A percentile compares a stretch with the other conserved stretches of the same genome.
phyloP scores from a whole-genome alignment of 1,140 invertebrate genomes.

The Cydia amplana region DNA sequence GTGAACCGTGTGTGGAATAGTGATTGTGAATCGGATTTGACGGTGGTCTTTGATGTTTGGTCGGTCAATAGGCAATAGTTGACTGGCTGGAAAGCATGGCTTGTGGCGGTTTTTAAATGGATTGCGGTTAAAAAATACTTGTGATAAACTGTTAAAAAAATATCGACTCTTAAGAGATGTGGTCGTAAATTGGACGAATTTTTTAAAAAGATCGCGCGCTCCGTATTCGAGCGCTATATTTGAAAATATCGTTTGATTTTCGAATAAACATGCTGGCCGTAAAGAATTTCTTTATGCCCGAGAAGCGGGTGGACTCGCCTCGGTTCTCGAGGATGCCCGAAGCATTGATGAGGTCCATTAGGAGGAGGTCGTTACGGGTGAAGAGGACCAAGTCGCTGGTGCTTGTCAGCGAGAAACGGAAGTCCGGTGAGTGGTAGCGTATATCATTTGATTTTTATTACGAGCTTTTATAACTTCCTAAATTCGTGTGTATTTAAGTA shows the following conservation, averaged over 20 bases:
- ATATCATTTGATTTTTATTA: slow-evolving; percentile 44
- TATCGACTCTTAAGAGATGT: not conserved
- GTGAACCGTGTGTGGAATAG: slow-evolving; percentile 9
- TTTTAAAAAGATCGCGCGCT: not conserved
- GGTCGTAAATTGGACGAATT: not conserved
- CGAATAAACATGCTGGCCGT: slow-evolving; percentile 80
- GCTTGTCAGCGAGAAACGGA: slow-evolving; percentile 84
- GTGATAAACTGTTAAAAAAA: not conserved
- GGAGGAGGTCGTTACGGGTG: slow-evolving; percentile 83
- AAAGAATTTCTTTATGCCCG: slow-evolving; percentile 85
- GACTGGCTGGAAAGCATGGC: slow-evolving; percentile 19
- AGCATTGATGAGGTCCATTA: slow-evolving; percentile 84
- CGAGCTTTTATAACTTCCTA: not conserved
- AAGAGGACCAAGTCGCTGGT: slow-evolving; percentile 86
- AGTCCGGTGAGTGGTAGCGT: slow-evolving; percentile 85
- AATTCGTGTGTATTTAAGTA: too few species aligned
- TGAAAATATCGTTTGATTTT: not conserved
- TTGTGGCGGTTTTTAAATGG: not conserved
- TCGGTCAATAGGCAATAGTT: slow-evolving; percentile 26
- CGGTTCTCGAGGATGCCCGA: slow-evolving; percentile 82
- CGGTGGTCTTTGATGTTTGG: slow-evolving; percentile 10
- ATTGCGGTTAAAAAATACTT: not conserved
- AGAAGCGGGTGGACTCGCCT: slow-evolving; percentile 81
- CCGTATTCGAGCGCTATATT: not conserved
- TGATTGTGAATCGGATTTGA: not conserved